Evolutionary conservation across 2,113 vertebrate genomes (phyloP).

Genomic region (Archocentrus centrarchus): DNA sequence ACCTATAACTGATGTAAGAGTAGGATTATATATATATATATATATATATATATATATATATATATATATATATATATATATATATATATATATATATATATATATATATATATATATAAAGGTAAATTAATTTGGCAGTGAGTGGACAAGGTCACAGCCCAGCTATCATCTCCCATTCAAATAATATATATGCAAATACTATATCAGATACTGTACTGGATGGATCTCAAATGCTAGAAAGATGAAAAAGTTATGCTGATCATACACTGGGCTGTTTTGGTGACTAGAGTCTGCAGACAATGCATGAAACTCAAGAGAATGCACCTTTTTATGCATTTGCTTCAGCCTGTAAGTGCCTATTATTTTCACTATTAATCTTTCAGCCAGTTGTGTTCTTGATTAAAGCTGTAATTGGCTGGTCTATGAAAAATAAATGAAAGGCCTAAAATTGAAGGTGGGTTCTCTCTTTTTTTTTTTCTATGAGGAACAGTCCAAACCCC

Average conservation of each 20-base stretch:
- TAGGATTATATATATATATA: too few relatives aligned
- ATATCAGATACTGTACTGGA: neutral
- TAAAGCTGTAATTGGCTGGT: neutral
- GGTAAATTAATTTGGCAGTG: conserved; percentile 24
- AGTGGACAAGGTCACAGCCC: conserved; percentile 17
- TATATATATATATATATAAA: neutral
- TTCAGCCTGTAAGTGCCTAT: neutral
- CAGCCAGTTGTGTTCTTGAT: neutral
- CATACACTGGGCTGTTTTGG: neutral
- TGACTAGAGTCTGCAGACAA: neutral
- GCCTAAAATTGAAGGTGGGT: neutral
- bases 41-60: too few relatives aligned
- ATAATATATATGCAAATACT: neutral
- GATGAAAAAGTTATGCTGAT: neutral
- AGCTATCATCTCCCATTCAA: neutral
- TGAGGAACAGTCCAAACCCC: neutral
- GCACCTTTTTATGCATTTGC: neutral
- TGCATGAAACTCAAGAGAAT: neutral
- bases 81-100: too few relatives aligned
- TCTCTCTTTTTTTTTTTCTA: neutral
- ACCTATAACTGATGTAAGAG: neutral
- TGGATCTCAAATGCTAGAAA: neutral
- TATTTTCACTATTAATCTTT: neutral
- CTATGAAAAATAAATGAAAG: neutral
- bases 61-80: too few relatives aligned